phyloP scores from a whole-genome alignment of 2,113 vertebrate species.

The Poecilia latipinna region DNA sequence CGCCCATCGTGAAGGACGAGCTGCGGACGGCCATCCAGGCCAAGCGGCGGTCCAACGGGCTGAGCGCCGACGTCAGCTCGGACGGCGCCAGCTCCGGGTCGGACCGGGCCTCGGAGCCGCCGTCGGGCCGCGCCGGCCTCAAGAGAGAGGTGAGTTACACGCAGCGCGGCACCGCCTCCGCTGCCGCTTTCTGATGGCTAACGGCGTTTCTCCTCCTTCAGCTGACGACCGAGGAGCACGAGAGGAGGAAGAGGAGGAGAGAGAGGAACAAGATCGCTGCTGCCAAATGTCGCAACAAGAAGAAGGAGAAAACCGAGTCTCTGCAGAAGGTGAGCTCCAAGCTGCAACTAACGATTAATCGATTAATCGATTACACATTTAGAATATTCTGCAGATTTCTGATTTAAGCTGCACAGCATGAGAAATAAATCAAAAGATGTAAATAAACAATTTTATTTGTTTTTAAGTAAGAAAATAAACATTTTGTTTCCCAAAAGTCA shows the following conservation, averaged over 20 bases:
- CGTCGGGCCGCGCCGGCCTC: neutral
- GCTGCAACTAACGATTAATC: no score
- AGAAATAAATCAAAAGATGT: no score
- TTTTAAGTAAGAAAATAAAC: no score
- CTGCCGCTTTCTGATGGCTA: neutral
- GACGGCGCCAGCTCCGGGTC: conserved; percentile 83
- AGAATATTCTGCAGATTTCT: no score
- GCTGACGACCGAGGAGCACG: conserved; percentile 84
- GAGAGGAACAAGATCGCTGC: conserved; percentile 98
- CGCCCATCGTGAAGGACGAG: conserved; percentile 93
- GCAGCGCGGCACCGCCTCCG: no score
- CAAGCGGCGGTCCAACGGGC: conserved; percentile 86
- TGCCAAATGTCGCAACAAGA: conserved; percentile 96
- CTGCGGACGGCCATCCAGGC: conserved; percentile 92
- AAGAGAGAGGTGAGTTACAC: conserved; percentile 84
- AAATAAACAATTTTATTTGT: no score
- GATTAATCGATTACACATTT: no score
- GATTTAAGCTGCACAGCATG: no score
- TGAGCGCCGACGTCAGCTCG: conserved; percentile 78
- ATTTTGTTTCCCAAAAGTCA: no score
- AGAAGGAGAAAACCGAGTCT: conserved; percentile 95
- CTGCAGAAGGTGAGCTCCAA: conserved; percentile 87
- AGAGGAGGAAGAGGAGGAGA: conserved; percentile 90
- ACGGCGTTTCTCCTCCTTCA: conserved; percentile 41
- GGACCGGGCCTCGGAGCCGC: conserved; percentile 75